phyloP scores from a whole-genome alignment of 2,888 invertebrate genomes.

The Syrphus vitripennis region DNA sequence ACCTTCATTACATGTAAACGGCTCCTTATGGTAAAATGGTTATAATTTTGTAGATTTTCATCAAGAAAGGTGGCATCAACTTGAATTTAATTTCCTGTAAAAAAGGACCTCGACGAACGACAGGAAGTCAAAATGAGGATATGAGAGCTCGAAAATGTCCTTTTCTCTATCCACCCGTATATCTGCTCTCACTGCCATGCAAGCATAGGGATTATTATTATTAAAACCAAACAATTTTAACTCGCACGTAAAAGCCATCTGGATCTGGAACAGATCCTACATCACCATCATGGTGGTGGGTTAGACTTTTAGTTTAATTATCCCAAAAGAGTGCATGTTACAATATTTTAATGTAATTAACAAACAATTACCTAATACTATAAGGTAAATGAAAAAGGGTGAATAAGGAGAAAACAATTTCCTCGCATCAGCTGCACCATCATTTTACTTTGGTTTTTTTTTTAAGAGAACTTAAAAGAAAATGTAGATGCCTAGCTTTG shows the following conservation, averaged over 20 bases:
- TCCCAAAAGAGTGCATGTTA: conserved; percentile 55
- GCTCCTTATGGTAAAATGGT: conserved; percentile 43
- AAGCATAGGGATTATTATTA: conserved; percentile 30
- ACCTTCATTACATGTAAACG: conserved; percentile 44
- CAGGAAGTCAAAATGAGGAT: conserved; percentile 9
- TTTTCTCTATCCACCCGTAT: neutral
- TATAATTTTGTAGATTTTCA: conserved; percentile 32
- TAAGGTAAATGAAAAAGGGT: neutral
- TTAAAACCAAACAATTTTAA: conserved; percentile 15
- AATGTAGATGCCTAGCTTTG: neutral
- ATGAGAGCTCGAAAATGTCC: conserved; percentile 48
- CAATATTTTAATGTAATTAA: conserved; percentile 63
- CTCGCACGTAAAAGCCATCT: neutral
- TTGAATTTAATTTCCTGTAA: conserved; percentile 63
- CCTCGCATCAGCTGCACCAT: neutral
- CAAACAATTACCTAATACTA: conserved; percentile 60
- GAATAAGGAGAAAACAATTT: neutral
- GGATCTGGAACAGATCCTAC: neutral
- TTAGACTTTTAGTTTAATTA: conserved; percentile 49
- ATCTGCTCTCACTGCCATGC: conserved; percentile 1
- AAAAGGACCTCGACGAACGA: conserved; percentile 44
- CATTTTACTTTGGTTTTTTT: neutral
- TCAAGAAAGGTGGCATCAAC: conserved; percentile 47
- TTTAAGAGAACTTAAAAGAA: neutral
- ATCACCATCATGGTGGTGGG: neutral